Percentiles rank a stretch among this genome's conserved stretches.
phyloP scores from a whole-genome alignment of 2,888 invertebrate genomes.

The Corythucha ciliata region DNA sequence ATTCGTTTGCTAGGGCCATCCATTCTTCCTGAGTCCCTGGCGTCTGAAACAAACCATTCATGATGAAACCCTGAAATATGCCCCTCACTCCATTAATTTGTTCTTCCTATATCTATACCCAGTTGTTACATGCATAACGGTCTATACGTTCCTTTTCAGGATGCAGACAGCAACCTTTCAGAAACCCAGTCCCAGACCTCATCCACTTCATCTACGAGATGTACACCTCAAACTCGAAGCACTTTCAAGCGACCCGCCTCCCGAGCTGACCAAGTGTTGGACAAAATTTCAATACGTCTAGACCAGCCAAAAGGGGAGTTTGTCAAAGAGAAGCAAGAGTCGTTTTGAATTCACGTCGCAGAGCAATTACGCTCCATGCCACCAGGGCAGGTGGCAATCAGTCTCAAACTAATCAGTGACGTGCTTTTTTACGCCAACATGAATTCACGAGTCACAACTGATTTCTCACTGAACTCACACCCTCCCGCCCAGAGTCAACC shows the following conservation, averaged over 20 bases:
- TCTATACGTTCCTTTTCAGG: conserved; percentile 2
- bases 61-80: not conserved
- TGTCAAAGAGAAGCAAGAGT: conserved; percentile 11
- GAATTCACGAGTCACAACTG: conserved; percentile 9
- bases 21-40: conserved; percentile 11
- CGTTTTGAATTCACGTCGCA: conserved; percentile 22
- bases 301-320: conserved; percentile 11
- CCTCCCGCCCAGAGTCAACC: not conserved
- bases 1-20: conserved; percentile 15
- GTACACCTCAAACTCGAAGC: not conserved
- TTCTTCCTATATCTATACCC: not conserved
- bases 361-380: conserved; percentile 18
- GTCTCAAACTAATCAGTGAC: conserved; percentile 24
- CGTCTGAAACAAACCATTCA: conserved; percentile 17
- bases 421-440: conserved; percentile 21
- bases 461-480: conserved; percentile 2
- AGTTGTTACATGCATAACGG: not conserved
- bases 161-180: conserved; percentile 4
- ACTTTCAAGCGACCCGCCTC: conserved; percentile 19
- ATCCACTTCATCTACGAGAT: conserved; percentile 11
- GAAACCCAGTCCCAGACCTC: not conserved
- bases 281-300: conserved; percentile 15
- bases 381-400: conserved; percentile 10
- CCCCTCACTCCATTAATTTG: not conserved
- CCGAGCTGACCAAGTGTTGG: conserved; percentile 23